Percentiles rank a stretch among this genome's conserved stretches.
These are phyloP conservation scores for Leptura quadrifasciata DNA, from an alignment of 2,888 invertebrate genomes.

Conservation along the genomic window DNA sequence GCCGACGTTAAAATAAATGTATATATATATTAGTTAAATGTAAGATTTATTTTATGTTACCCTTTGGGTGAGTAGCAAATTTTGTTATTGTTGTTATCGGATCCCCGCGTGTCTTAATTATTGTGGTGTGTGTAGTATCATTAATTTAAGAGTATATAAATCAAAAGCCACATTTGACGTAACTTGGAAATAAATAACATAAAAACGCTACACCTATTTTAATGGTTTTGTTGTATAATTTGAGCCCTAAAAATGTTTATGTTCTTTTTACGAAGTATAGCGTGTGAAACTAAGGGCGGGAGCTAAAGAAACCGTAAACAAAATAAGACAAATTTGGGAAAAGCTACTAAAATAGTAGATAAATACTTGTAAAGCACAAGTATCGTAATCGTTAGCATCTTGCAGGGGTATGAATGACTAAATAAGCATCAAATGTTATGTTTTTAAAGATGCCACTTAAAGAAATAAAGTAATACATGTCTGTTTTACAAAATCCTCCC, in stretches of 20 bases:
- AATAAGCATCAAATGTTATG: constrained; percentile 48
- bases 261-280: constrained; percentile 14
- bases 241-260: constrained; percentile 33
- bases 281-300: constrained; percentile 18
- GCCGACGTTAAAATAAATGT: too few relatives aligned
- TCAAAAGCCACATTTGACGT: constrained; percentile 18
- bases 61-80: too few relatives aligned
- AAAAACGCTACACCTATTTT: constrained; percentile 12
- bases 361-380: constrained; percentile 48
- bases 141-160: constrained; percentile 21
- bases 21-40: too few relatives aligned
- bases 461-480: constrained; percentile 61
- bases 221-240: constrained; percentile 25
- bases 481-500: constrained; percentile 68
- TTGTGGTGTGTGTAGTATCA: neutral
- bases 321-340: constrained; percentile 28
- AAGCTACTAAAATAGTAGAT: constrained; percentile 30
- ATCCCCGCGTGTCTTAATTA: neutral
- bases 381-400: constrained; percentile 43
- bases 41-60: too few relatives aligned
- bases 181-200: constrained; percentile 18
- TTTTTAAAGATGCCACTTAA: constrained; percentile 56
- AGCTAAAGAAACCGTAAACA: constrained; percentile 21
- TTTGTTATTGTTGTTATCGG: too few relatives aligned
- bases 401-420: constrained; percentile 49